Percentiles rank a stretch among this genome's conserved stretches.
These are phyloP conservation scores for Bovichtus diacanthus DNA, from an alignment of 2,797 vertebrate species.

Conservation along the genomic window DNA sequence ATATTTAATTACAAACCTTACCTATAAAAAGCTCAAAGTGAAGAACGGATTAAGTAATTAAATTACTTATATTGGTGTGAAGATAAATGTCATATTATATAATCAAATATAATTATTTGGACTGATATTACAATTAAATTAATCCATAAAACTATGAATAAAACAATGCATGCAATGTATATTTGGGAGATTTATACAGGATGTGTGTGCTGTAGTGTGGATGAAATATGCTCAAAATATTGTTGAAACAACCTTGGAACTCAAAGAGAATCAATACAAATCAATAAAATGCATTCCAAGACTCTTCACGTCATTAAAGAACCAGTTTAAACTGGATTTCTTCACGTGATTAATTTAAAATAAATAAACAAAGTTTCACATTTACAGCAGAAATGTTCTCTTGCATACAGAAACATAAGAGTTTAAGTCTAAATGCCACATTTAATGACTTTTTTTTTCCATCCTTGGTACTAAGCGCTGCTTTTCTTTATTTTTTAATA, in stretches of 20 bases:
- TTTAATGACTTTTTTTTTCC: constrained; percentile 46
- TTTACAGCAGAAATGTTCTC: not conserved
- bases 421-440: constrained; percentile 48
- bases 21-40: not conserved
- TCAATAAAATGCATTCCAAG: constrained; percentile 27
- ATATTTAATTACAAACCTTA: not conserved
- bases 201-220: not conserved
- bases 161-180: not conserved
- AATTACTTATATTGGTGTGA: not conserved
- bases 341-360: constrained; percentile 31
- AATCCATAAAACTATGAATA: not conserved
- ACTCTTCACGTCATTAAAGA: constrained; percentile 8
- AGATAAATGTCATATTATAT: not conserved
- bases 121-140: not conserved
- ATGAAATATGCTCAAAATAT: constrained; percentile 28
- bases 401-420: constrained; percentile 1
- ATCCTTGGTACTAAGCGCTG: constrained; percentile 9
- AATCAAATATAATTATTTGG: not conserved
- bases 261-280: constrained; percentile 23
- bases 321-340: not conserved
- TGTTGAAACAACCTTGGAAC: constrained; percentile 28
- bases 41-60: not conserved
- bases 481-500: constrained; percentile 4
- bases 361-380: constrained; percentile 29
- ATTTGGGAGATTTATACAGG: not conserved